Evolutionary conservation across 2,888 invertebrate genomes (phyloP).

Genomic region (Melinaea menophilus): DNA sequence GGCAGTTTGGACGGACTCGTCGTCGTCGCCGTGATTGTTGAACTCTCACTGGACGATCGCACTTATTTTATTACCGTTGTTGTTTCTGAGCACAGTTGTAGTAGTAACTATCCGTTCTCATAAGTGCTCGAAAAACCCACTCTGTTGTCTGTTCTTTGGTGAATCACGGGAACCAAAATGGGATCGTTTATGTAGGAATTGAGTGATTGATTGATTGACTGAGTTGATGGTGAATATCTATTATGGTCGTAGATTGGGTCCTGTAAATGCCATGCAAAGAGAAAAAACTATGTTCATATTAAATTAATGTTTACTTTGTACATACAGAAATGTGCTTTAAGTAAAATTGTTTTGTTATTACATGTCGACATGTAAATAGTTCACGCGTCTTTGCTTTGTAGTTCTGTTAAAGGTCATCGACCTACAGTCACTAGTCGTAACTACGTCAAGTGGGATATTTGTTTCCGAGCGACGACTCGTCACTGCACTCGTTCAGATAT

Average conservation of each 20-base stretch:
- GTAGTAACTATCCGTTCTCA: slow-evolving; percentile 9
- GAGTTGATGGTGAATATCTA: slow-evolving; percentile 19
- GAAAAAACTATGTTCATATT: slow-evolving; percentile 56
- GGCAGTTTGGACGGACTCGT: slow-evolving; percentile 49
- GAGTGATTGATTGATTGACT: slow-evolving; percentile 36
- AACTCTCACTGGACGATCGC: slow-evolving; percentile 15
- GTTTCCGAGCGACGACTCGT: slow-evolving; percentile 61
- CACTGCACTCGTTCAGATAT: slow-evolving; percentile 67
- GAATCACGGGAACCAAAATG: slow-evolving; percentile 4
- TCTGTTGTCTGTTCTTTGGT: neutral
- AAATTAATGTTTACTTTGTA: slow-evolving; percentile 57
- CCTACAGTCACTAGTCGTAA: slow-evolving; percentile 39
- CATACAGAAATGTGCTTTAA: slow-evolving; percentile 61
- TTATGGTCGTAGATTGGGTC: slow-evolving; percentile 1
- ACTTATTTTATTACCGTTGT: slow-evolving; percentile 19
- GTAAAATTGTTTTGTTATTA: slow-evolving; percentile 67
- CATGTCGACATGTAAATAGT: slow-evolving; percentile 69
- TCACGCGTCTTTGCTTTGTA: slow-evolving; percentile 58
- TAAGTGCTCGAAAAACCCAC: neutral
- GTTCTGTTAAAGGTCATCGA: slow-evolving; percentile 46
- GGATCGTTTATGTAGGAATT: slow-evolving; percentile 47
- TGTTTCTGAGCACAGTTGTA: slow-evolving; percentile 16
- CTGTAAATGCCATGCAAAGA: slow-evolving; percentile 55
- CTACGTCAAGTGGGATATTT: slow-evolving; percentile 48
- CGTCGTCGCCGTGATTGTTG: slow-evolving; percentile 13